Conservation (phyloP, 2,113 vertebrate genomes). For the Clarias macrocephalus region DNA sequence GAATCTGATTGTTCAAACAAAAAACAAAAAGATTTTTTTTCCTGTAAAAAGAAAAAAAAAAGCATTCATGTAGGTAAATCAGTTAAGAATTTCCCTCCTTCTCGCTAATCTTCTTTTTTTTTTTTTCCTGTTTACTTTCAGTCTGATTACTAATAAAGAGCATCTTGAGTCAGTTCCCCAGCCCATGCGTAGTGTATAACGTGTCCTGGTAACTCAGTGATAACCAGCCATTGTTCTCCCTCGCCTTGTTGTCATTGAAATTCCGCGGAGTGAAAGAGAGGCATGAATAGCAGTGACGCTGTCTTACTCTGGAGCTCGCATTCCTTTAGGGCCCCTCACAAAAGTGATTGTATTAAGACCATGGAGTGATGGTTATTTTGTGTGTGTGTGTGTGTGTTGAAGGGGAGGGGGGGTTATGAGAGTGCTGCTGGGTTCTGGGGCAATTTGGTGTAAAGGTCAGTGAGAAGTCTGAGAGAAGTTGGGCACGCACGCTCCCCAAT, state of each 20-base stretch:
- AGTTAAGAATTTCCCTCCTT: not conserved
- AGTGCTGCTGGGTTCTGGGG: not conserved
- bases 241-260: conserved; percentile 23
- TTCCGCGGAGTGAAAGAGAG: conserved; percentile 40
- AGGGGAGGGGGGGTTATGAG: too few relatives aligned
- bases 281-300: conserved; percentile 37
- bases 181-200: not conserved
- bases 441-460: not conserved
- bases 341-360: conserved; percentile 30
- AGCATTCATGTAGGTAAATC: not conserved
- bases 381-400: not conserved
- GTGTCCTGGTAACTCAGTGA: conserved; percentile 27
- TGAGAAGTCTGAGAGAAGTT: not conserved
- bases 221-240: conserved; percentile 34
- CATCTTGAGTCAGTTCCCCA: not conserved
- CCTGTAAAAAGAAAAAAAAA: not conserved
- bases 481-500: not conserved
- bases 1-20: not conserved
- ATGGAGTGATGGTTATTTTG: not conserved
- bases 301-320: conserved; percentile 24
- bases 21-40: not conserved
- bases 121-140: not conserved
- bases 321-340: conserved; percentile 34
- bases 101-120: not conserved
- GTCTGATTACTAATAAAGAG: not conserved